Percentiles rank a stretch among this genome's conserved stretches.
Evolutionary conservation across 2,888 invertebrate genomes (phyloP).

Genomic region (Malacosoma neustria): DNA sequence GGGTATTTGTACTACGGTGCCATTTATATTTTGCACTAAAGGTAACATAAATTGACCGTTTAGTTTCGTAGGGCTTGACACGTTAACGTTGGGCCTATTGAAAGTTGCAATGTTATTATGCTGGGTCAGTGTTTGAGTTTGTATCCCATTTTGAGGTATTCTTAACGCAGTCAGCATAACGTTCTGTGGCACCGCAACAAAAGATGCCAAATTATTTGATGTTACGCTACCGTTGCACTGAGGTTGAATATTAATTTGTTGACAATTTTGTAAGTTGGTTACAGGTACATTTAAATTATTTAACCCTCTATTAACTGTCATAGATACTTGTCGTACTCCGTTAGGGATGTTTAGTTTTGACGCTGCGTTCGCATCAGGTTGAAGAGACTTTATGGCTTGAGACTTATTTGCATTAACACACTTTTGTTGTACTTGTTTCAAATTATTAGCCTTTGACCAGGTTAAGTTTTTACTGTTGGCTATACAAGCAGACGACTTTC

Average conservation of each 20-base stretch:
- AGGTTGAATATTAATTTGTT: slow-evolving; percentile 57
- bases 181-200: slow-evolving; percentile 68
- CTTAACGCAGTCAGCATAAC: slow-evolving; percentile 74
- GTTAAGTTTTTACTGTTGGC: slow-evolving; percentile 65
- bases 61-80: slow-evolving; percentile 61
- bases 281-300: slow-evolving; percentile 53
- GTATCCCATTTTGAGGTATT: slow-evolving; percentile 67
- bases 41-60: slow-evolving; percentile 75
- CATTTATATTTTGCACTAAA: slow-evolving; percentile 74
- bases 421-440: slow-evolving; percentile 61
- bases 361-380: slow-evolving; percentile 46
- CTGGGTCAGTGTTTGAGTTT: slow-evolving; percentile 47
- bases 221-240: slow-evolving; percentile 53
- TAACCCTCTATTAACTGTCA: slow-evolving; percentile 52
- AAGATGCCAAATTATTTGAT: slow-evolving; percentile 56
- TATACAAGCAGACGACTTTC: slow-evolving; percentile 63
- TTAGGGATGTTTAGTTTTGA: slow-evolving; percentile 60
- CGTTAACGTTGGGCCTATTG: slow-evolving; percentile 54
- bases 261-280: slow-evolving; percentile 57
- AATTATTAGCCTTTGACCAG: slow-evolving; percentile 65
- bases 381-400: slow-evolving; percentile 26
- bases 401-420: slow-evolving; percentile 40
- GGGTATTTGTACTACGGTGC: slow-evolving; percentile 76
- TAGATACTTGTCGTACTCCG: slow-evolving; percentile 52
- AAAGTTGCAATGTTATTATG: slow-evolving; percentile 53